Conservation (phyloP, 2,113 vertebrate genomes). For the Thalassarche chlororhynchos region DNA sequence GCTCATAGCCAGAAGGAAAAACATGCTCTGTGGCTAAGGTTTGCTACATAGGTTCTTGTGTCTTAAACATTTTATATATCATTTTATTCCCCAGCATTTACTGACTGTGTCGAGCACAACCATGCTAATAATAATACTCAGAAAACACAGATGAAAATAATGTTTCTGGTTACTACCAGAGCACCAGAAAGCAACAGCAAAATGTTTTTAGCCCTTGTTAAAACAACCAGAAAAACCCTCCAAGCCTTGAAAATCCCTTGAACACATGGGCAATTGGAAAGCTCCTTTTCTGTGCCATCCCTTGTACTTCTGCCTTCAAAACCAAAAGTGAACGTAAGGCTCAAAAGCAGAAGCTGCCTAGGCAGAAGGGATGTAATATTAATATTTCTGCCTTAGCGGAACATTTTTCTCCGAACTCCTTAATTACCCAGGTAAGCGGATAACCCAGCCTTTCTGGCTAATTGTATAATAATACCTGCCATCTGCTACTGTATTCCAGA, state of each 20-base stretch:
- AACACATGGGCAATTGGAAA: not conserved
- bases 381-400: not conserved
- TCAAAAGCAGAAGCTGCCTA: not conserved
- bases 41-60: not conserved
- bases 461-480: not conserved
- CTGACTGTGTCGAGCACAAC: not conserved
- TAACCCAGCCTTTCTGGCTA: not conserved
- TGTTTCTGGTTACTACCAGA: not conserved
- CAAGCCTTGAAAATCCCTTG: not conserved
- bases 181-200: not conserved
- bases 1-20: not conserved
- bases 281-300: not conserved
- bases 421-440: not conserved
- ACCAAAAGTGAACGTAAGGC: not conserved
- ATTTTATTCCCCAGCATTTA: not conserved
- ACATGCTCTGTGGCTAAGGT: not conserved
- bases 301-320: not conserved
- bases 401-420: not conserved
- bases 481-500: slow-evolving; percentile 9
- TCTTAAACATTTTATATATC: not conserved
- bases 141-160: not conserved
- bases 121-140: not conserved
- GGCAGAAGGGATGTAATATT: not conserved
- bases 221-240: not conserved
- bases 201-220: not conserved